Evolutionary conservation across 2,888 invertebrate genomes (phyloP).

Genomic region (Ephialtes manifestator): DNA sequence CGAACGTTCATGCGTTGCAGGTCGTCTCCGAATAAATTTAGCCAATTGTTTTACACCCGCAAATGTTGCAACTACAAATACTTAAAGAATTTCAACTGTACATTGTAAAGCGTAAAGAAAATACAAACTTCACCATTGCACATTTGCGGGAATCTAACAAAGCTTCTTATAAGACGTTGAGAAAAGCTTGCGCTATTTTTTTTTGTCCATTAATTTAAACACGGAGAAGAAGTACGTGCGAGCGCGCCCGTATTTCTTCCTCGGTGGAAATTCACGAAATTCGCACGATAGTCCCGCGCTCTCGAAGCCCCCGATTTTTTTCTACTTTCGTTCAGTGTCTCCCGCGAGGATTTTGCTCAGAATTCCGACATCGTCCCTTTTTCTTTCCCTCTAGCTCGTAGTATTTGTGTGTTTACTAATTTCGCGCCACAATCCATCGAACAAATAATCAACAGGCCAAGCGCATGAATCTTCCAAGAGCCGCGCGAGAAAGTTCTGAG

Average conservation of each 20-base stretch:
- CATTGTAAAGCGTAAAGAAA: conserved; percentile 67
- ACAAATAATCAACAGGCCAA: neutral
- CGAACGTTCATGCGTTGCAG: conserved; percentile 36
- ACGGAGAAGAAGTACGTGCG: conserved; percentile 50
- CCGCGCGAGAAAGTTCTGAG: neutral
- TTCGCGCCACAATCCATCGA: neutral
- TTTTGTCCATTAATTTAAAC: conserved; percentile 4
- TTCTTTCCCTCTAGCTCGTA: neutral
- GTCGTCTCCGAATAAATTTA: conserved; percentile 1
- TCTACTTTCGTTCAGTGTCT: neutral
- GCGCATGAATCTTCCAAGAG: neutral
- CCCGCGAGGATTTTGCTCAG: neutral
- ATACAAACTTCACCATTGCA: conserved; percentile 58
- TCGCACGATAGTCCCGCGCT: conserved; percentile 15
- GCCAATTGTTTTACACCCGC: conserved; percentile 62
- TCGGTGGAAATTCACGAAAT: conserved; percentile 20
- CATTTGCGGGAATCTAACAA: conserved; percentile 65
- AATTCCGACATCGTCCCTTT: neutral
- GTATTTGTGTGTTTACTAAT: neutral
- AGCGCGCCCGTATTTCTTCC: conserved; percentile 33
- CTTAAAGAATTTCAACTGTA: conserved; percentile 69
- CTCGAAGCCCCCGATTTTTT: conserved; percentile 3
- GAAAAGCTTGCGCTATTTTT: conserved; percentile 51
- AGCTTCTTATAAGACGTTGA: conserved; percentile 31
- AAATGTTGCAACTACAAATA: conserved; percentile 66